Conservation (phyloP, 1,140 invertebrate genomes). For the Drosophila melanica region DNA sequence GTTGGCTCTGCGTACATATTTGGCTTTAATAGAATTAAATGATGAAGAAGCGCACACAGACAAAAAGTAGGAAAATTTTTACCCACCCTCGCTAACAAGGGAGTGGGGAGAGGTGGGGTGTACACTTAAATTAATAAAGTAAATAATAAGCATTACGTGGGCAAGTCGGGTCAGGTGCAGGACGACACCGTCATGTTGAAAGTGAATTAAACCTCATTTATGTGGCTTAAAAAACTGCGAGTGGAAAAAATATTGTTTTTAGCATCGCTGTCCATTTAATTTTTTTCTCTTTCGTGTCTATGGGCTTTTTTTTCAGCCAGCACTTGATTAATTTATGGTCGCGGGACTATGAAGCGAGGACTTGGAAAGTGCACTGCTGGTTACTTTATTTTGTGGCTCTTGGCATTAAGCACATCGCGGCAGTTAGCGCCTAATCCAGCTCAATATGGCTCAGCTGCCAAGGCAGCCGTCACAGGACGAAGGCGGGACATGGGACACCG, state of each 20-base stretch:
- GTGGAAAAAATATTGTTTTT: conserved; percentile 11
- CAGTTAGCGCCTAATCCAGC: conserved; percentile 76
- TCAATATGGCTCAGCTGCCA: conserved; percentile 69
- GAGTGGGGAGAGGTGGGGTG: background rate
- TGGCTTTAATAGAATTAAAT: conserved; percentile 81
- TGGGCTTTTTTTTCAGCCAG: conserved; percentile 25
- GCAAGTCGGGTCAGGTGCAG: conserved; percentile 33
- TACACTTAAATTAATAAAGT: conserved; percentile 82
- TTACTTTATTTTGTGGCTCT: conserved; percentile 49
- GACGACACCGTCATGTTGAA: conserved; percentile 52
- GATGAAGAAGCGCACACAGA: conserved; percentile 54
- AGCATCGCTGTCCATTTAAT: conserved; percentile 8
- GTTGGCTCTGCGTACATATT: conserved; percentile 71
- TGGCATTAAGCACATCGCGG: conserved; percentile 64
- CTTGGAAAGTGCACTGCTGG: background rate
- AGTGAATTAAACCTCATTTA: conserved; percentile 80
- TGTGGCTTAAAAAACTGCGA: conserved; percentile 60
- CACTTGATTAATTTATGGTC: conserved; percentile 74
- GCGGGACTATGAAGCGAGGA: background rate
- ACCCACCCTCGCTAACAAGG: conserved; percentile 40
- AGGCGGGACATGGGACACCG: background rate
- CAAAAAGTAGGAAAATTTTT: conserved; percentile 52
- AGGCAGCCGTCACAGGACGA: conserved; percentile 1
- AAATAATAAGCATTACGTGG: conserved; percentile 77
- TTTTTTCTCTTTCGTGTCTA: conserved; percentile 18